phyloP scores from a whole-genome alignment of 2,113 vertebrate species.

The Casuarius casuarius region DNA sequence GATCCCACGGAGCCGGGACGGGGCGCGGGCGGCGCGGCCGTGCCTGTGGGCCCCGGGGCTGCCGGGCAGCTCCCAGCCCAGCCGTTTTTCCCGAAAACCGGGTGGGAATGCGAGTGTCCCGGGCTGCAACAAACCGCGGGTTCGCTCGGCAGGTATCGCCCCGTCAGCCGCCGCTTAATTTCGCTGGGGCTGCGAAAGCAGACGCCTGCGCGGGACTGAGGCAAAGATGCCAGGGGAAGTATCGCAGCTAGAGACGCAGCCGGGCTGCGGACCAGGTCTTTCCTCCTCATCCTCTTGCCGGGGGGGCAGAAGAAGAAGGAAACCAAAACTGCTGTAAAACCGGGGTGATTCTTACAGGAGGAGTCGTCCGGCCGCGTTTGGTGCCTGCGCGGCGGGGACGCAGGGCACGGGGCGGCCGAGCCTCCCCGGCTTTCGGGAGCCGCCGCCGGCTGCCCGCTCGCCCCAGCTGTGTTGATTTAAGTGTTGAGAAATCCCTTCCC shows the following conservation, averaged over 20 bases:
- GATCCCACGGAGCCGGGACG: not conserved
- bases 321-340: not conserved
- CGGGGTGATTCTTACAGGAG: not conserved
- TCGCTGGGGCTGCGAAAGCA: not conserved
- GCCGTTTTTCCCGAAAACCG: not conserved
- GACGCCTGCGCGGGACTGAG: not conserved
- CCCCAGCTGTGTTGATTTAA: fast-evolving
- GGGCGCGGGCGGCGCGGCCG: not conserved
- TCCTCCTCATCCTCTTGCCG: conserved; percentile 18
- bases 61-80: fast-evolving
- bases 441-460: not conserved
- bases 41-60: fast-evolving
- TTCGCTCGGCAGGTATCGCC: not conserved
- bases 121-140: not conserved
- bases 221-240: conserved; percentile 21
- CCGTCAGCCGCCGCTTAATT: not conserved
- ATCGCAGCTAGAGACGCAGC: not conserved
- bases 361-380: not conserved
- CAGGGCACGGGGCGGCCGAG: not conserved
- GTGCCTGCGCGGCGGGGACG: not conserved
- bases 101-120: not conserved
- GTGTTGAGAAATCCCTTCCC: not conserved
- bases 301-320: not conserved
- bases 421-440: not conserved
- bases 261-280: not conserved